Conservation (phyloP, 2,888 invertebrate genomes). For the Cephonodes hylas region DNA sequence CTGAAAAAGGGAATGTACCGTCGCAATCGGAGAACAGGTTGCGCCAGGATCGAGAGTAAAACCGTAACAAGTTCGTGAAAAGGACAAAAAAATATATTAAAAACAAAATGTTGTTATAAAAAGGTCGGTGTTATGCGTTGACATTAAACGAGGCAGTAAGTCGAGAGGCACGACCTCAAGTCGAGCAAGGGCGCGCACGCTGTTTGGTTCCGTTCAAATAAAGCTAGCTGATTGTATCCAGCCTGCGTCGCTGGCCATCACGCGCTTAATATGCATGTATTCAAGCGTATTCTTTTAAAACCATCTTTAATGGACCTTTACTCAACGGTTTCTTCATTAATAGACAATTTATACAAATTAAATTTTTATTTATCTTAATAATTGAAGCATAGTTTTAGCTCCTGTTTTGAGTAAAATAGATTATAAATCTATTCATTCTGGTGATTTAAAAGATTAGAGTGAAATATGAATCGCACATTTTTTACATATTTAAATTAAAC, state of each 20-base stretch:
- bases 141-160: slow-evolving; percentile 55
- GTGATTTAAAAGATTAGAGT: too few species aligned
- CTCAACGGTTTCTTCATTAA: too few species aligned
- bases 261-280: slow-evolving; percentile 35
- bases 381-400: too few species aligned
- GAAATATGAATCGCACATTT: too few species aligned
- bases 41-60: slow-evolving; percentile 27
- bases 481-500: too few species aligned
- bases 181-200: slow-evolving; percentile 56
- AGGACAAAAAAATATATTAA: slow-evolving; percentile 34
- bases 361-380: too few species aligned
- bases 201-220: slow-evolving; percentile 28
- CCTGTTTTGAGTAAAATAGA: too few species aligned
- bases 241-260: slow-evolving; percentile 26
- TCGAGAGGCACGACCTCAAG: slow-evolving; percentile 61
- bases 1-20: slow-evolving; percentile 14
- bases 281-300: slow-evolving; percentile 17
- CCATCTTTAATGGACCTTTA: too few species aligned
- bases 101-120: slow-evolving; percentile 32
- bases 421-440: too few species aligned
- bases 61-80: slow-evolving; percentile 27
- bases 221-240: slow-evolving; percentile 23
- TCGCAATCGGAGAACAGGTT: slow-evolving; percentile 28
- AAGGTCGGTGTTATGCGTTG: slow-evolving; percentile 50
- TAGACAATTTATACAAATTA: too few species aligned